Evolutionary conservation across 2,113 vertebrate genomes (phyloP), one percentile per base, ranked within the genome.

Genomic region (Zosterops borbonicus): DNA sequence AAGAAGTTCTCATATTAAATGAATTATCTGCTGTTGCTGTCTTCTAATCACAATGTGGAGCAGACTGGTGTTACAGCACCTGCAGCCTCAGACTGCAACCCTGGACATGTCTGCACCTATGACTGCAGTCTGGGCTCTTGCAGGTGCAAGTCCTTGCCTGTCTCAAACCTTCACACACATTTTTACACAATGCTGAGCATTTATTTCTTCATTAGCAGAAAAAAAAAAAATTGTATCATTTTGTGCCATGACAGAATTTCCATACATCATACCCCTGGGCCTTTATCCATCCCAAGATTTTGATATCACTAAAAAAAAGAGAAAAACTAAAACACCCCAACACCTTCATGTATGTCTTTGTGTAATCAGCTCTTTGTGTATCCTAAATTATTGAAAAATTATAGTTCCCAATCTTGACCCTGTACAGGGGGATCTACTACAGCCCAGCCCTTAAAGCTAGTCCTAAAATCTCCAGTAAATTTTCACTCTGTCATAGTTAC

Each of bases 1-100:
- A 64, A 90, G 44, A 93, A 96, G 83, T 93, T 96, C 65, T 83
- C 19, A 22, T 42, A 78, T 85, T 86, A 91, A 92, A 94, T 70
- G 44, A 53, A 94, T 58, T 74, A 81, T 83, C 79, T 90, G 64
- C 44, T 85, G 53, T 58, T 95, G 71, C 56, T 88, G 46, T 75
- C 75, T 88, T 87, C 69, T 79, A 79, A 87, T 71, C 87, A 52
- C 65, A 75, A 8, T 2, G 33, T 41, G 42, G 75, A 87, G 49
- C 83, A 81, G 56, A 49, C n/a, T 53, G 47, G 55, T 60, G 64
- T 42, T 49, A 77, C n/a, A 85, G 81, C 42, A 87, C 25, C 65
- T 81, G 58, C 91, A 78, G 79, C 39, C 21, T 62, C 37, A 14
- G 13, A 50, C 58, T 73, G 75, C 80, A 87, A 22, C 24, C 71